Conservation (phyloP, 2,797 vertebrate species). For the Cyclura pinguis region DNA sequence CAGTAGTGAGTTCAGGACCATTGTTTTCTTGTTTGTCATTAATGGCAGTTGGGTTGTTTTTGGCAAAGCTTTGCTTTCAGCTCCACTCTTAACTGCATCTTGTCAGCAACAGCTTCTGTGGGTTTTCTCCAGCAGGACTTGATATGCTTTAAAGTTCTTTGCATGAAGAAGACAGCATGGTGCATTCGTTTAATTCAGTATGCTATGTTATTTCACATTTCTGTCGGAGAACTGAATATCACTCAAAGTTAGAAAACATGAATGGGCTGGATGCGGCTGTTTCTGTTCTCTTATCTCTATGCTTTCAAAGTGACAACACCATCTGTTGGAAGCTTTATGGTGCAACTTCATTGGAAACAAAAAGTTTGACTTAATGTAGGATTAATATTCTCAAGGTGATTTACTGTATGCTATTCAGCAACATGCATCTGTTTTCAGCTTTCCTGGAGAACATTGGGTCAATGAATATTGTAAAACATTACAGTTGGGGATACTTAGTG, state of each 20-base stretch:
- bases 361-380: constrained; percentile 33
- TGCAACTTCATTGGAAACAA: constrained; percentile 43
- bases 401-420: constrained; percentile 34
- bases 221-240: constrained; percentile 47
- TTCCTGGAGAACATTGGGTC: constrained; percentile 45
- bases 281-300: constrained; percentile 52
- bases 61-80: constrained; percentile 18
- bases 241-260: constrained; percentile 67
- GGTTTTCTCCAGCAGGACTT: constrained; percentile 44
- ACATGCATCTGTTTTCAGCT: constrained; percentile 35
- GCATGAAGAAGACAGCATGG: constrained; percentile 54
- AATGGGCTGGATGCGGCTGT: constrained; percentile 58
- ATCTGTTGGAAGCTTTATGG: constrained; percentile 59
- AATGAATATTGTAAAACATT: constrained; percentile 44
- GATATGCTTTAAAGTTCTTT: background rate
- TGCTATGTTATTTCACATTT: constrained; percentile 30
- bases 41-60: background rate
- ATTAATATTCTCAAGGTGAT: constrained; percentile 38
- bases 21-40: constrained; percentile 22
- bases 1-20: constrained; percentile 33
- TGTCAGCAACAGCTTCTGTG: constrained; percentile 59
- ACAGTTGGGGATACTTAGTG: constrained; percentile 28
- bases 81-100: constrained; percentile 44
- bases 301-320: constrained; percentile 62
- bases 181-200: constrained; percentile 49